Percentiles rank a stretch among this genome's conserved stretches.
Evolutionary conservation across 2,797 vertebrate genomes (phyloP).

Genomic region (Gadopsis bispinosus): DNA sequence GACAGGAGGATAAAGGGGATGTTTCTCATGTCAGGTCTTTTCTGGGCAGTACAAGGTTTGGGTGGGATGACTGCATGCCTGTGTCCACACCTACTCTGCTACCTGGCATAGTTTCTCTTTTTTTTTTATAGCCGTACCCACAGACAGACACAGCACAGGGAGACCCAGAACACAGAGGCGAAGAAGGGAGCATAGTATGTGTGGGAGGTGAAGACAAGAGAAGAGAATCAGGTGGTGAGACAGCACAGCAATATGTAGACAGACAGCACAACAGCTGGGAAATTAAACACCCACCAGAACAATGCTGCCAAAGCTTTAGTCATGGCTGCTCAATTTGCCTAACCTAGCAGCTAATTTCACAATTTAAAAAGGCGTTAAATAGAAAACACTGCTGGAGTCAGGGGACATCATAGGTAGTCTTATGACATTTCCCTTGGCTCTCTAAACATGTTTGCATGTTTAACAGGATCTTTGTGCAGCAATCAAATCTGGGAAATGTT

Average conservation of each 20-base stretch:
- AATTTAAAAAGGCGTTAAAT: not conserved
- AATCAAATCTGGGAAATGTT: not conserved
- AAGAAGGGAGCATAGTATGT: slow-evolving; percentile 12
- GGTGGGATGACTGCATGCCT: slow-evolving; percentile 28
- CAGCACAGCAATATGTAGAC: slow-evolving; percentile 34
- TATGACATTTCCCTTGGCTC: not conserved
- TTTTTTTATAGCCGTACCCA: slow-evolving; percentile 47
- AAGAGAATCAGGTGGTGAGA: slow-evolving; percentile 30
- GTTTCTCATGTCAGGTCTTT: slow-evolving; percentile 32
- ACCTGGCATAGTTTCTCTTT: slow-evolving; percentile 40
- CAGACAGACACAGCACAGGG: slow-evolving; percentile 27
- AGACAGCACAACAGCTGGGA: slow-evolving; percentile 42
- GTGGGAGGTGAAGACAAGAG: slow-evolving; percentile 44
- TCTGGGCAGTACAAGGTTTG: slow-evolving; percentile 7
- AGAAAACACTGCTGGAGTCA: slow-evolving; percentile 15
- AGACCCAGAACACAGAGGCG: slow-evolving; percentile 22
- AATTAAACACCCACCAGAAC: slow-evolving; percentile 24
- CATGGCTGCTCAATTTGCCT: slow-evolving; percentile 3
- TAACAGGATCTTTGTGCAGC: not conserved
- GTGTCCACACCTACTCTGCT: slow-evolving; percentile 17
- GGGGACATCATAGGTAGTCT: not conserved
- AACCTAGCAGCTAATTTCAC: slow-evolving; percentile 21
- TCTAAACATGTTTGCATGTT: slow-evolving; percentile 1
- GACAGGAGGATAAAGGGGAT: slow-evolving; percentile 18
- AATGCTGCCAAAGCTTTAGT: slow-evolving; percentile 32